Conservation (phyloP, 2,113 vertebrate species). For the Tichodroma muraria region DNA sequence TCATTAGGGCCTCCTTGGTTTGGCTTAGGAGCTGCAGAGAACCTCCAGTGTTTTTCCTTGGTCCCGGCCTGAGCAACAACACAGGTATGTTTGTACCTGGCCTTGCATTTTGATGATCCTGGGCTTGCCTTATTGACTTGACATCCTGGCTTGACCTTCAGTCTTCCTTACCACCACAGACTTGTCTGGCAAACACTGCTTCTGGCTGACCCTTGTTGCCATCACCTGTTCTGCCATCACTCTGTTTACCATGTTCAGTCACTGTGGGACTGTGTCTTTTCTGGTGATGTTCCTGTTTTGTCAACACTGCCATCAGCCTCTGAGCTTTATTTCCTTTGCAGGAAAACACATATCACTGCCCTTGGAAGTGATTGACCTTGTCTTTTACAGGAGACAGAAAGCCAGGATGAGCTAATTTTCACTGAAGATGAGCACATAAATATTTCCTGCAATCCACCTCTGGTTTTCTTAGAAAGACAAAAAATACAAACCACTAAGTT, state of each 20-base stretch:
- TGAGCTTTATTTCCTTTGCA: not conserved
- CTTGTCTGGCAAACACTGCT: not conserved
- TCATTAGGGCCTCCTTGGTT: not conserved
- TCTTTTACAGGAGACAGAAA: not conserved
- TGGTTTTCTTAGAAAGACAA: not conserved
- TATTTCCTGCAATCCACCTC: not conserved
- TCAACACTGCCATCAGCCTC: rapidly evolving
- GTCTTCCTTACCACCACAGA: not conserved
- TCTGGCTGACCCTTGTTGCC: not conserved
- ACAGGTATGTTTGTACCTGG: not conserved
- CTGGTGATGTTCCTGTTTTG: not conserved
- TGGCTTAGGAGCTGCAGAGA: not conserved
- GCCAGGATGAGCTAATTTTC: not conserved
- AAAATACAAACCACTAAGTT: not conserved
- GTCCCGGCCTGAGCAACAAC: not conserved
- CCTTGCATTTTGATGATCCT: not conserved
- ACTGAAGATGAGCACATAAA: not conserved
- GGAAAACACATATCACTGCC: not conserved
- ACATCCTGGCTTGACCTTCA: not conserved
- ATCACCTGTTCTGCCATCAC: not conserved
- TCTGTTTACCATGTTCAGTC: not conserved
- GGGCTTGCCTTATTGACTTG: not conserved
- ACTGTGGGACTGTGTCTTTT: not conserved
- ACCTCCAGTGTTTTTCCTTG: not conserved
- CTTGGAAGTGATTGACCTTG: not conserved